Base-by-base conservation (phyloP, 2,888 invertebrate species). In the Campoplex nolae region DNA sequence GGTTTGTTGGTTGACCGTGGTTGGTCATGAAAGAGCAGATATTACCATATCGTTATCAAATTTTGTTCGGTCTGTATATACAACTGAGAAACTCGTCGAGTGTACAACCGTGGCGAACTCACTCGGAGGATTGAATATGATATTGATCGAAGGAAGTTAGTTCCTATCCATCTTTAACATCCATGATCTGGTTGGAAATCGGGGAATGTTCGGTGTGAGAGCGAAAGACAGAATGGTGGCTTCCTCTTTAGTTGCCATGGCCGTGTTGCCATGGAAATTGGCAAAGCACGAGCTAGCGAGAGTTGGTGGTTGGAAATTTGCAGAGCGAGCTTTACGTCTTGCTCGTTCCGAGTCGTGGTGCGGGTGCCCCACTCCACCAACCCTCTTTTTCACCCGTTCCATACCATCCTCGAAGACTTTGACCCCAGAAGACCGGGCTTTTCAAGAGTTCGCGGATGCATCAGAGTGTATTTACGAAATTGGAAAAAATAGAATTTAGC, bases 401-500 rank as follows among this genome's bases (percentile, higher is more conserved):
- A 42, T 58, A 67, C 51, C 56, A 58, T 71, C 65, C 68, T 86
- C 82, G 56, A 78, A 87, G 78, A 84, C 78, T 87, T 83, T 86
- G 80, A 77, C 78, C 78, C 80, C 65, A 54, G 75, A 75, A 82
- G 81, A 82, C 76, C 85, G 84, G 84, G 83, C 28, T 79, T 71
- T 83, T 88, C 85, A 88, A 88, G 89, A 84, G 86, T 85, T 88
- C 88, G 88, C 88, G 88, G 85, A 86, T 18, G 86, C 88, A 78
- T 74, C 78, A 16, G 65, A 23, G 77, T 56, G 70, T 82, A 84
- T 87, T 89, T 89, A 78, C 68, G 88, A 92, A 92, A 92, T 90
- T 89, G 91, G 89, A 68, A 78, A 42, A 92, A 92, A 91, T 91
- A 89, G 89, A 90, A 91, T 92, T 92, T 91, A 90, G 88, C 91